Evolutionary conservation across 2,113 vertebrate species (phyloP).

Genomic region (Noctilio leporinus): DNA sequence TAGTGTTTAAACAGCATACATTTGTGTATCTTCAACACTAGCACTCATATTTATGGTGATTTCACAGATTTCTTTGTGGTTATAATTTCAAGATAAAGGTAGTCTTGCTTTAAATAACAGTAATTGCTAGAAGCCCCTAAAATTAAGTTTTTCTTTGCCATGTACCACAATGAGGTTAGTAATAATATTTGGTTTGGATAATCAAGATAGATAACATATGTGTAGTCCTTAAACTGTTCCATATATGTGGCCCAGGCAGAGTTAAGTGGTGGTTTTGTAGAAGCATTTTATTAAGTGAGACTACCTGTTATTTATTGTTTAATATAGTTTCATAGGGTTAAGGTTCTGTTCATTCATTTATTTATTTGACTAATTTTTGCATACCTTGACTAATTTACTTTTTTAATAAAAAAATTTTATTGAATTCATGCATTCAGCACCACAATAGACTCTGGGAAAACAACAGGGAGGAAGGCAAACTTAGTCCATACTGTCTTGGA

Average conservation of each 20-base stretch:
- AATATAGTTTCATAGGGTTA: neutral
- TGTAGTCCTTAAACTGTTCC: neutral
- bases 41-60: neutral
- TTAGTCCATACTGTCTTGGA: slow-evolving; percentile 14
- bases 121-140: neutral
- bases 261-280: neutral
- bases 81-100: neutral
- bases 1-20: neutral
- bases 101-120: neutral
- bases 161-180: neutral
- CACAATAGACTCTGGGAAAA: neutral
- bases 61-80: slow-evolving; percentile 2
- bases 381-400: neutral
- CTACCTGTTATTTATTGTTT: neutral
- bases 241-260: neutral
- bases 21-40: neutral
- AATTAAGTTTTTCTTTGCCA: slow-evolving; percentile 4
- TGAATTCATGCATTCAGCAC: neutral
- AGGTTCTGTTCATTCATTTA: neutral
- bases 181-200: slow-evolving; percentile 10
- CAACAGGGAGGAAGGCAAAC: neutral
- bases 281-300: neutral
- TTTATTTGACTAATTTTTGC: slow-evolving; percentile 16
- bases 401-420: neutral
- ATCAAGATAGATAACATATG: neutral